Conservation (phyloP, 23 tunicate genomes). For the Corella eumyota region DNA sequence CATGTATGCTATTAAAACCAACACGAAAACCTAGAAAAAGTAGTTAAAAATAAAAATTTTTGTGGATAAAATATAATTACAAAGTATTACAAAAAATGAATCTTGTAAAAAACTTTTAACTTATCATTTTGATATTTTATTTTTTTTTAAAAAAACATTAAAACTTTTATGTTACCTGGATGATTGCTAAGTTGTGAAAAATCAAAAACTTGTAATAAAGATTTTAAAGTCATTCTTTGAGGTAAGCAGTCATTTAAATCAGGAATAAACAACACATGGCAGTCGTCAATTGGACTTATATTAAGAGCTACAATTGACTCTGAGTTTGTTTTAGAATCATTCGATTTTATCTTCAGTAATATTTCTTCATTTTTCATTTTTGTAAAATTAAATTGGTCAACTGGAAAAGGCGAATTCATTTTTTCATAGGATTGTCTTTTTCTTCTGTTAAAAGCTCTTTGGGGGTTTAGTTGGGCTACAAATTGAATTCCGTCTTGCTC, state of each 20-base stretch:
- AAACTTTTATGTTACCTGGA: too few relatives aligned
- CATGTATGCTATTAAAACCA: conserved; percentile 89
- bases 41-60: too few relatives aligned
- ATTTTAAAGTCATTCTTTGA: conserved; percentile 51
- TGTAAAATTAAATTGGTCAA: conserved; percentile 71
- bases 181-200: conserved; percentile 58
- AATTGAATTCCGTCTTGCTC: conserved; percentile 1
- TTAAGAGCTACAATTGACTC: conserved; percentile 24
- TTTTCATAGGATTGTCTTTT: conserved; percentile 35
- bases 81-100: too few relatives aligned
- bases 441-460: conserved; percentile 71
- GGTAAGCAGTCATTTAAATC: conserved; percentile 20
- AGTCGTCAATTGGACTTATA: conserved; percentile 78
- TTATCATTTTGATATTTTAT: too few relatives aligned
- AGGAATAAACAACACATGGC: conserved; percentile 66
- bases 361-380: conserved; percentile 65
- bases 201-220: conserved; percentile 65
- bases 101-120: too few relatives aligned
- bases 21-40: conserved; percentile 67
- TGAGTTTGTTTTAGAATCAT: conserved; percentile 6
- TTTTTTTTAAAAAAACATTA: too few relatives aligned
- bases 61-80: too few relatives aligned
- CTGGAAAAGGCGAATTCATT: conserved; percentile 57
- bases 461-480: conserved; percentile 72
- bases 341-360: conserved; percentile 28